These are phyloP conservation scores for Clitarchus hookeri DNA, from an alignment of 2,888 invertebrate species.

Conservation along the genomic window DNA sequence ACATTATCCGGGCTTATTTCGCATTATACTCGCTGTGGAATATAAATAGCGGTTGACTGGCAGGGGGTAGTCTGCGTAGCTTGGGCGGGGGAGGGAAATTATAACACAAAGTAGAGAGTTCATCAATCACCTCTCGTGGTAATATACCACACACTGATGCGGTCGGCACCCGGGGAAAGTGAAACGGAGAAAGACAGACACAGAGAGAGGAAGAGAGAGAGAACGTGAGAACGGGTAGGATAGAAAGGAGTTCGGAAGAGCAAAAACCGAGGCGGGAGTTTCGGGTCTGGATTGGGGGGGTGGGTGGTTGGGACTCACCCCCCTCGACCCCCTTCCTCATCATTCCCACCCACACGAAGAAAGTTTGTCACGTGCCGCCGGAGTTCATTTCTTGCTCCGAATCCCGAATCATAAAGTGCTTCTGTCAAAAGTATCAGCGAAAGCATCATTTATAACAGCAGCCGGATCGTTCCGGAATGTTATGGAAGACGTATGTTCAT, in stretches of 20 bases:
- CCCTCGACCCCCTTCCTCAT: too few species aligned
- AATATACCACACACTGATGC: slow-evolving; percentile 14
- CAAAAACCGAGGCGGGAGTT: neutral
- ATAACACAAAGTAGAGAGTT: slow-evolving; percentile 3
- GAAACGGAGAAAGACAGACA: neutral
- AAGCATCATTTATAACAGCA: neutral
- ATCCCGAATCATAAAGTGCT: slow-evolving; percentile 9
- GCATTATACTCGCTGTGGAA: neutral
- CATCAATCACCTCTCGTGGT: slow-evolving; percentile 14
- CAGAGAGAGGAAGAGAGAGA: neutral
- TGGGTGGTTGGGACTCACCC: neutral
- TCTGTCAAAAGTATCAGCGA: slow-evolving; percentile 14
- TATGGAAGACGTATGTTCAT: neutral
- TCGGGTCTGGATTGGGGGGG: neutral
- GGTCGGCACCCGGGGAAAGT: neutral
- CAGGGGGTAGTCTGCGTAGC: neutral
- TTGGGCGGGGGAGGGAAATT: neutral
- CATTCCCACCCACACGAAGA: neutral
- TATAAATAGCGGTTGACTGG: neutral
- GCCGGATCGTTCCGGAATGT: neutral
- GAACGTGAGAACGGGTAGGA: neutral
- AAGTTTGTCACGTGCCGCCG: slow-evolving; percentile 9
- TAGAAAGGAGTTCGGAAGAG: slow-evolving; percentile 2
- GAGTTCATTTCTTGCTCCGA: slow-evolving; percentile 8
- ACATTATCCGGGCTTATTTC: neutral